A percentile compares a stretch with the other conserved stretches of the same genome.
These are phyloP conservation scores for Hafferia zeledoni DNA, from an alignment of 2,797 vertebrate species.

Conservation along the genomic window DNA sequence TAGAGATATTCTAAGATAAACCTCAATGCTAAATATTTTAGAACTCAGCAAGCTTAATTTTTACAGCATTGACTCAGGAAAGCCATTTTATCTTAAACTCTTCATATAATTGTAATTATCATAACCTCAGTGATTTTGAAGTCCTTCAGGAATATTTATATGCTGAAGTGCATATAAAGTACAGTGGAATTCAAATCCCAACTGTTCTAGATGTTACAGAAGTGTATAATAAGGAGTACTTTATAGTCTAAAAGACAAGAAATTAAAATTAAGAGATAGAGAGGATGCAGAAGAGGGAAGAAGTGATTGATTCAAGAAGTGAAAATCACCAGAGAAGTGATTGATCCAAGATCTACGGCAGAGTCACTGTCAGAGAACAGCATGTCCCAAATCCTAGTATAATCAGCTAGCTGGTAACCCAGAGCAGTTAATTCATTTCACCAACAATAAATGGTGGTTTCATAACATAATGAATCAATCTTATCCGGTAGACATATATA, in stretches of 20 bases:
- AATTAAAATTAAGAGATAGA: background rate
- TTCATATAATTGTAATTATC: conserved; percentile 10
- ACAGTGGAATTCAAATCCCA: background rate
- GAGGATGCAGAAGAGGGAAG: background rate
- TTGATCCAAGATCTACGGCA: background rate
- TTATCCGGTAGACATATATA: background rate
- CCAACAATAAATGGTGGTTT: background rate
- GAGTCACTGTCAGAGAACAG: background rate
- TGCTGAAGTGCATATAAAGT: conserved; percentile 9
- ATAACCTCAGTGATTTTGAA: background rate
- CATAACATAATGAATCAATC: background rate
- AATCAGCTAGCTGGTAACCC: background rate
- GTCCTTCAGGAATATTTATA: background rate
- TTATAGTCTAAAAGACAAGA: background rate
- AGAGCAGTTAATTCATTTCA: background rate
- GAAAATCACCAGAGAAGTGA: background rate
- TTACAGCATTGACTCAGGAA: background rate
- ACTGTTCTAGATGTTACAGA: background rate
- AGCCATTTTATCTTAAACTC: background rate
- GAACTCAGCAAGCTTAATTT: background rate
- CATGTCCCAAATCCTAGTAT: background rate
- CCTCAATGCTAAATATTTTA: background rate
- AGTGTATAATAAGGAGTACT: background rate
- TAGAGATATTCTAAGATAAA: background rate
- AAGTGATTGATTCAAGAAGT: background rate